These are phyloP conservation scores for Smittia sp. DNA, from an alignment of 2,888 invertebrate genomes.

Conservation along the genomic window DNA sequence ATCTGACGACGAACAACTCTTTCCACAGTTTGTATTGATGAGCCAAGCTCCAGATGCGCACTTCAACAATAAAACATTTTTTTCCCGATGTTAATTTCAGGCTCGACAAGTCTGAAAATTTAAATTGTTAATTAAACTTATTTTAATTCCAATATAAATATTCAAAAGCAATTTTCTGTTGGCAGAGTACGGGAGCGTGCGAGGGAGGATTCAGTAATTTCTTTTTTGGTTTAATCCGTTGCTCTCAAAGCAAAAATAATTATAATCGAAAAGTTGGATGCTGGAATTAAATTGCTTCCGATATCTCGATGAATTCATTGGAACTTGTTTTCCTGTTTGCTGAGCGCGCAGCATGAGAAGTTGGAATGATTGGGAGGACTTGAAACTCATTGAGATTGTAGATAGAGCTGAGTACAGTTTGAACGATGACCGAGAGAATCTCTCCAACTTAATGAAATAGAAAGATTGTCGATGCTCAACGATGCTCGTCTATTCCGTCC, in stretches of 20 bases:
- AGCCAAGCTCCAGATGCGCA: no score
- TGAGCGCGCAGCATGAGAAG: no score
- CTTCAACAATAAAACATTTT: neutral
- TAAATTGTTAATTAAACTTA: conserved; percentile 23
- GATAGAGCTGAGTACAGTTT: no score
- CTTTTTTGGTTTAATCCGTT: neutral
- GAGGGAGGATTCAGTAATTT: neutral
- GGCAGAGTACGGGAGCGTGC: no score
- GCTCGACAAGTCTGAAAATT: neutral
- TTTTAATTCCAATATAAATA: conserved; percentile 25
- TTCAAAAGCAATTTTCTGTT: conserved; percentile 14
- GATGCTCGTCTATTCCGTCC: no score
- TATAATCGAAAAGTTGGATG: neutral
- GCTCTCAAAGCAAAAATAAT: neutral
- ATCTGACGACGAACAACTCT: neutral
- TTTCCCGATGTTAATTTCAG: neutral
- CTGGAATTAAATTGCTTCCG: neutral
- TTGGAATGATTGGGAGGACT: no score
- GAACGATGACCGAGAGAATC: no score
- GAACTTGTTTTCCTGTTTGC: neutral
- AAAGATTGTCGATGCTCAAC: no score
- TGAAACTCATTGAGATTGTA: no score
- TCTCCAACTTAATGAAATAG: no score
- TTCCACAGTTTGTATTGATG: no score
- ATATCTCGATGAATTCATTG: neutral